phyloP scores from a whole-genome alignment of 1,140 invertebrate genomes.

The Marisa cornuarietis region DNA sequence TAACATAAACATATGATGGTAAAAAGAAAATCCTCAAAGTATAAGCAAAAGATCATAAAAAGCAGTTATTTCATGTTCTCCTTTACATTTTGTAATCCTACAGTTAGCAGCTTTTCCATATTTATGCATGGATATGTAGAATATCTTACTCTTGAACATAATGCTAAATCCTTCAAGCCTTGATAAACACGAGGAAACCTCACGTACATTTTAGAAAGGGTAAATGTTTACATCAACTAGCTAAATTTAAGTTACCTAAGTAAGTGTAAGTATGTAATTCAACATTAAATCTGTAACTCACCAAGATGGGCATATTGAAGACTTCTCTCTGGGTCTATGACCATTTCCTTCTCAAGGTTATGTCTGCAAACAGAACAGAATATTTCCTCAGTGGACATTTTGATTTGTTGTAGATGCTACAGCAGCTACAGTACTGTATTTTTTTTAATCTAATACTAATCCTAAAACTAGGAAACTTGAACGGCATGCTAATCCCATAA shows the following conservation, averaged over 20 bases:
- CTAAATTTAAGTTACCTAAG: not conserved
- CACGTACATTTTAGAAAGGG: not conserved
- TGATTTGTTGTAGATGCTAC: not conserved
- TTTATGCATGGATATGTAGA: too few species aligned
- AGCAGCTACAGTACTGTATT: not conserved
- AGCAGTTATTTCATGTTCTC: too few species aligned
- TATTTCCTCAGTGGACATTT: not conserved
- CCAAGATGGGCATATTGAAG: slow-evolving; percentile 39
- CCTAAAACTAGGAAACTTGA: too few species aligned
- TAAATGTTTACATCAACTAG: not conserved
- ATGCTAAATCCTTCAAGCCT: not conserved
- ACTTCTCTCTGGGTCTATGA: slow-evolving; percentile 41
- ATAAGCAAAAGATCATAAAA: too few species aligned
- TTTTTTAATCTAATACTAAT: not conserved
- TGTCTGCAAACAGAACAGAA: slow-evolving; percentile 34
- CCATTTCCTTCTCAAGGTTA: slow-evolving; percentile 34
- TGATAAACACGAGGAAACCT: not conserved
- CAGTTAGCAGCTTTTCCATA: too few species aligned
- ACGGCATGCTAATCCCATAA: too few species aligned
- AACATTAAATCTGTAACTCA: slow-evolving; percentile 20
- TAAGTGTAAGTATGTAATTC: too few species aligned
- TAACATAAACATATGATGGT: too few species aligned
- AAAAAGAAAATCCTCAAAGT: too few species aligned
- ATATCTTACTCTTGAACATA: too few species aligned
- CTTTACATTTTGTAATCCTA: too few species aligned